Conservation (phyloP, 2,888 invertebrate species). For the Papilio protenor region DNA sequence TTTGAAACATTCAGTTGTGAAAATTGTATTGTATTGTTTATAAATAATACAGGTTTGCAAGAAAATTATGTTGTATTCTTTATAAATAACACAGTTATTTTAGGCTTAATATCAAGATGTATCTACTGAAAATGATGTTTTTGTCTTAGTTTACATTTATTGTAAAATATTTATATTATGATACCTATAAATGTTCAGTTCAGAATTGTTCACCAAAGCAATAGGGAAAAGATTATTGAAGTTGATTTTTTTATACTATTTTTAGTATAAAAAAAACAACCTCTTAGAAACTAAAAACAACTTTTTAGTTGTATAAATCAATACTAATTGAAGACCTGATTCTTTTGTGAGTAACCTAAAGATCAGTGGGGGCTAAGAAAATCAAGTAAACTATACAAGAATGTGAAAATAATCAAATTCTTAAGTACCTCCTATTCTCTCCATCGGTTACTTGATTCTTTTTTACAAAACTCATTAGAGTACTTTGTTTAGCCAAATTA, state of each 20-base stretch:
- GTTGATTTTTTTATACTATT: neutral
- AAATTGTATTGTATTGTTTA: neutral
- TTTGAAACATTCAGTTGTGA: neutral
- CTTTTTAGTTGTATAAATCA: too few relatives aligned
- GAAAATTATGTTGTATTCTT: neutral
- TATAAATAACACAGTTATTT: too few relatives aligned
- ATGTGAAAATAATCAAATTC: neutral
- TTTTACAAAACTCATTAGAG: constrained; percentile 64
- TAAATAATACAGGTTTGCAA: too few relatives aligned
- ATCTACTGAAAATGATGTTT: too few relatives aligned
- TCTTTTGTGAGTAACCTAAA: neutral
- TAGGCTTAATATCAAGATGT: too few relatives aligned
- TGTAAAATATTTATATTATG: too few relatives aligned
- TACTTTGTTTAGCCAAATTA: constrained; percentile 57
- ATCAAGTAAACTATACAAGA: neutral
- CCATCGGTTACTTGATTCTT: constrained; percentile 52
- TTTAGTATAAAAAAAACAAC: too few relatives aligned
- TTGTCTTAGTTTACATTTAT: too few relatives aligned
- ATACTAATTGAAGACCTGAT: neutral
- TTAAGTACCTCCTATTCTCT: constrained; percentile 30
- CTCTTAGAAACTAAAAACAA: too few relatives aligned
- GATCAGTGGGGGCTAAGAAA: neutral
- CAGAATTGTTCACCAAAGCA: neutral
- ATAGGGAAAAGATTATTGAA: neutral
- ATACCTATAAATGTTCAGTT: too few relatives aligned